Conservation (phyloP, 2,113 vertebrate species). For the Ptychochromis oligacanthus region DNA sequence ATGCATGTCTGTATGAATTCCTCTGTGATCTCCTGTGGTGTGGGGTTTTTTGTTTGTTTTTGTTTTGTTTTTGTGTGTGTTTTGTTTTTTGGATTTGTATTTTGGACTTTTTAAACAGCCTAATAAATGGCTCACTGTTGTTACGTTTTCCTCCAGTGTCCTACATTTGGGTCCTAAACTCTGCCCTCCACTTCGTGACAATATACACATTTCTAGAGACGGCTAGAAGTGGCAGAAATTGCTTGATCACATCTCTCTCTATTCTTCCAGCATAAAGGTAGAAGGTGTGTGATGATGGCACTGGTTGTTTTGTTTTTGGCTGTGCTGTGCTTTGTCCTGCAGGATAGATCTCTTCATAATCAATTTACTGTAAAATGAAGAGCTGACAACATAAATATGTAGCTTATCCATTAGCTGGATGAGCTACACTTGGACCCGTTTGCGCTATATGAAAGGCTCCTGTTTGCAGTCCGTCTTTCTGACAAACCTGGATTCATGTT, state of each 20-base stretch:
- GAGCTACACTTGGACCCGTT: too few relatives aligned
- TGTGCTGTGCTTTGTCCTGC: not conserved
- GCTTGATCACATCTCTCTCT: not conserved
- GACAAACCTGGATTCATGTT: slow-evolving; percentile 65
- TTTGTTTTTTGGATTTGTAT: too few relatives aligned
- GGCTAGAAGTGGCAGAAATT: not conserved
- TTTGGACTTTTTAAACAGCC: not conserved
- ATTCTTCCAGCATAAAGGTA: not conserved
- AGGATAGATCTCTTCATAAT: too few relatives aligned
- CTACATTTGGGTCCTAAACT: not conserved
- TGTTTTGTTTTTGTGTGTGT: not conserved
- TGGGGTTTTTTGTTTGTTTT: not conserved
- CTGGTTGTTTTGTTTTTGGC: too few relatives aligned
- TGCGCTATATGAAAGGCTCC: too few relatives aligned
- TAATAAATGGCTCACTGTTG: not conserved
- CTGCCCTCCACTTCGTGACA: not conserved
- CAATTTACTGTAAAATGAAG: too few relatives aligned
- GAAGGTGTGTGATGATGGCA: too few relatives aligned
- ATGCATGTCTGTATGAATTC: not conserved
- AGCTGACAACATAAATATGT: too few relatives aligned
- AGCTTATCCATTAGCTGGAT: too few relatives aligned
- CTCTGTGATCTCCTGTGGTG: not conserved
- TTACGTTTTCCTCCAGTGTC: not conserved
- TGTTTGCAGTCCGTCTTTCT: too few relatives aligned
- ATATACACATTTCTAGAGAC: not conserved